Conservation (phyloP, 2,888 invertebrate genomes). For the Thereva unica region DNA sequence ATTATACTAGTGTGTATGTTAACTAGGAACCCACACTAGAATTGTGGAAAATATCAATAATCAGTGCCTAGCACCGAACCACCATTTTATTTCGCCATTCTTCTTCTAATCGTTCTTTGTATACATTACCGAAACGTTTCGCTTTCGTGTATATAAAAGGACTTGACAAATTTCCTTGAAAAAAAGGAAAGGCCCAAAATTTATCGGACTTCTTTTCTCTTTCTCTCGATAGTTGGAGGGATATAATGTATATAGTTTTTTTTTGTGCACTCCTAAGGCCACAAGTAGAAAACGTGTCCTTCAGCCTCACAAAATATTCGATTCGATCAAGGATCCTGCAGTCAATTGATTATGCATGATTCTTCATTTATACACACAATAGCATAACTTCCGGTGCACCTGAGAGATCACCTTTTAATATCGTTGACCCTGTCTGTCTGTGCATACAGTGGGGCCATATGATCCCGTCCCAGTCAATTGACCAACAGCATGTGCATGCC, state of each 20-base stretch:
- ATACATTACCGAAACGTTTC: background rate
- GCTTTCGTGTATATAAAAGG: conserved; percentile 4
- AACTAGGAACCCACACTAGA: conserved; percentile 4
- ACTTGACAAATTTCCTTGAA: conserved; percentile 29
- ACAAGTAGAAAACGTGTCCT: too few species aligned
- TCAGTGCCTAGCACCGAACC: conserved; percentile 36
- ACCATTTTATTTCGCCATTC: conserved; percentile 23
- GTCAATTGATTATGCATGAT: too few species aligned
- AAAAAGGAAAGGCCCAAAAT: conserved; percentile 2
- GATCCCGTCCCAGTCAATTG: conserved; percentile 32
- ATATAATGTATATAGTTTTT: too few species aligned
- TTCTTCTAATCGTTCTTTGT: conserved; percentile 8
- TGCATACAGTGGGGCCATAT: conserved; percentile 7
- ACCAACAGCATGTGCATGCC: conserved; percentile 30
- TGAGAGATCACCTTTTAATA: conserved; percentile 15
- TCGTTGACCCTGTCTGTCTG: conserved; percentile 10
- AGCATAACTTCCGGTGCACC: conserved; percentile 19
- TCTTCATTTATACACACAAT: too few species aligned
- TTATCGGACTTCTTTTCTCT: background rate
- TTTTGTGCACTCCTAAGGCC: too few species aligned
- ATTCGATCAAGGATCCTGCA: too few species aligned
- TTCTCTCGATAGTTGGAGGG: too few species aligned
- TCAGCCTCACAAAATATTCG: too few species aligned
- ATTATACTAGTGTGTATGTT: too few species aligned
- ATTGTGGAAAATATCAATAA: conserved; percentile 39